phyloP scores from a whole-genome alignment of 1,140 invertebrate genomes.

The Rhagoletis pomonella region DNA sequence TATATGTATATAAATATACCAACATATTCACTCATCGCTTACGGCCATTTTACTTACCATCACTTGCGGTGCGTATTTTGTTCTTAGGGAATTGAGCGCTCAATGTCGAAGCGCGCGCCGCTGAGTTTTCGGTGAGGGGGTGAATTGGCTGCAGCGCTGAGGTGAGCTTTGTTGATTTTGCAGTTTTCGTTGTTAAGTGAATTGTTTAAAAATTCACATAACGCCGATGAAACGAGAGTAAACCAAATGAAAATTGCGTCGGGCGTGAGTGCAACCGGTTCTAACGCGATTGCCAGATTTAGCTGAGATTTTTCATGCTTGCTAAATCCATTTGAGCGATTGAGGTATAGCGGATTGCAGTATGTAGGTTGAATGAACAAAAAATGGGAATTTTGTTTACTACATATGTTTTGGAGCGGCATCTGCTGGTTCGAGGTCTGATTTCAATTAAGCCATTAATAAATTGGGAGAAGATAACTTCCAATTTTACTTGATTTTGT shows the following conservation, averaged over 20 bases:
- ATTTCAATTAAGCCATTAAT: too few relatives aligned
- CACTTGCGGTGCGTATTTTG: conserved; percentile 51
- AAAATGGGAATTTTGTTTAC: neutral
- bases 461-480: too few relatives aligned
- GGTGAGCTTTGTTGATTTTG: conserved; percentile 43
- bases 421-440: too few relatives aligned
- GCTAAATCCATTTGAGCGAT: conserved; percentile 21
- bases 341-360: neutral
- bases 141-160: neutral
- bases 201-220: conserved; percentile 53
- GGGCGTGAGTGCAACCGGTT: neutral
- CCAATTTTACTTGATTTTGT: too few relatives aligned
- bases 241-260: neutral
- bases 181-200: conserved; percentile 50
- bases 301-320: conserved; percentile 25
- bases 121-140: neutral
- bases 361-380: neutral
- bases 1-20: too few relatives aligned
- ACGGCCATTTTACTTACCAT: conserved; percentile 44
- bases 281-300: conserved; percentile 10
- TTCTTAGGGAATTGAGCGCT: conserved; percentile 39
- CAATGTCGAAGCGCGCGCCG: neutral
- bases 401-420: too few relatives aligned
- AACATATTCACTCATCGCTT: neutral
- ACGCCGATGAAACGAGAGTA: conserved; percentile 8